These are phyloP conservation scores for Polyommatus iphigenia DNA, from an alignment of 2,888 invertebrate species.

Conservation along the genomic window DNA sequence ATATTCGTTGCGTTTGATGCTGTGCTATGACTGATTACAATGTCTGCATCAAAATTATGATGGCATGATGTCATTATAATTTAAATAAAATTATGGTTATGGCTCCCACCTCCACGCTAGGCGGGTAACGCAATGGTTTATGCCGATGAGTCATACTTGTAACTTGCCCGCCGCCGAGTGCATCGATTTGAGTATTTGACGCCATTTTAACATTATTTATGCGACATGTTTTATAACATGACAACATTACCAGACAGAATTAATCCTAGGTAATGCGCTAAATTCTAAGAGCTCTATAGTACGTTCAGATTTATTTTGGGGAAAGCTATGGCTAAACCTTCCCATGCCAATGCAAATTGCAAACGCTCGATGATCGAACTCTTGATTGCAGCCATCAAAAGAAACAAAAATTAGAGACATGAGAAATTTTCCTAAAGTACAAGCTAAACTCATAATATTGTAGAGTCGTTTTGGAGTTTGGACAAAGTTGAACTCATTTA, in stretches of 20 bases:
- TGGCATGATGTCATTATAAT: conserved; percentile 26
- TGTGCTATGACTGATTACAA: background rate
- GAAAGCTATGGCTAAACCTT: too few species aligned
- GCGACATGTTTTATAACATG: background rate
- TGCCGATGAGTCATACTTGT: conserved; percentile 14
- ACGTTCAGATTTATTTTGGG: background rate
- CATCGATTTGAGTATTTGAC: conserved; percentile 27
- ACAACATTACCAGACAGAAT: conserved; percentile 6
- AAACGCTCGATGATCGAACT: too few species aligned
- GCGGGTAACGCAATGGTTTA: conserved; percentile 23
- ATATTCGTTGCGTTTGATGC: background rate
- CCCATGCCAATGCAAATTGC: too few species aligned
- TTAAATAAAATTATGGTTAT: conserved; percentile 23
- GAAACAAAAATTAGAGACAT: too few species aligned
- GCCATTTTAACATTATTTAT: conserved; percentile 15
- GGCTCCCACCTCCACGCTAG: conserved; percentile 5
- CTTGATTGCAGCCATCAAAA: too few species aligned
- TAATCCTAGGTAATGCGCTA: background rate
- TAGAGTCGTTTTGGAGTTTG: too few species aligned
- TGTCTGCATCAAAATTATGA: conserved; percentile 8
- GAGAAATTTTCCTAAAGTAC: too few species aligned
- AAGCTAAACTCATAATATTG: too few species aligned
- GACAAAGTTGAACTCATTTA: too few species aligned
- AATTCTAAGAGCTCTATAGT: background rate
- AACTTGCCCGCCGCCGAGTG: background rate